These are phyloP conservation scores for Riparia riparia DNA, from an alignment of 2,113 vertebrate genomes.

Conservation along the genomic window DNA sequence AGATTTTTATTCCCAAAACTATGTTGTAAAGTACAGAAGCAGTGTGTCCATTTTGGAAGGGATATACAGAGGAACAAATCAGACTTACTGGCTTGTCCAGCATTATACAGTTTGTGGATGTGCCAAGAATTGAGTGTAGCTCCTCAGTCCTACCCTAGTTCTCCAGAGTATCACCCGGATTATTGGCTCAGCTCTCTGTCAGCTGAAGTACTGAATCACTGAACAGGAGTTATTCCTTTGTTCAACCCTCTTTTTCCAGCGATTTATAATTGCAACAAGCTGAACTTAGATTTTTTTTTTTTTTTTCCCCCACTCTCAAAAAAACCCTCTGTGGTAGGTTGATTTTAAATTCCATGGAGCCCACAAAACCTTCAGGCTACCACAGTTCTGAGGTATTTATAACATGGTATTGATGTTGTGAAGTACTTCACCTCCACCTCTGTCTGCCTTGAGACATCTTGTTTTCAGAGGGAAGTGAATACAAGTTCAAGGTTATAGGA, in stretches of 20 bases:
- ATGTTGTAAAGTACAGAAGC: neutral
- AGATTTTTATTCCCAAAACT: slow-evolving; percentile 4
- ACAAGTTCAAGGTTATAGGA: slow-evolving; percentile 69
- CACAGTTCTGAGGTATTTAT: slow-evolving; percentile 61
- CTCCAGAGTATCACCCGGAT: slow-evolving; percentile 9
- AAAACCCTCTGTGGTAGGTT: neutral
- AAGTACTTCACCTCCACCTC: slow-evolving; percentile 64
- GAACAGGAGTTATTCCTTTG: slow-evolving; percentile 27
- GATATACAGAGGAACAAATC: slow-evolving; percentile 23
- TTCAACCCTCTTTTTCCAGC: slow-evolving; percentile 7
- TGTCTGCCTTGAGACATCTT: slow-evolving; percentile 68
- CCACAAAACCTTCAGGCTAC: slow-evolving; percentile 61
- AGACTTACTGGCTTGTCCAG: slow-evolving; percentile 5
- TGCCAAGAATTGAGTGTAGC: slow-evolving; percentile 19
- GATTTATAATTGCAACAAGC: slow-evolving; percentile 36
- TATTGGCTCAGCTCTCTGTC: neutral
- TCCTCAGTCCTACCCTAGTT: neutral
- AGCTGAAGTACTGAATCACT: slow-evolving; percentile 13
- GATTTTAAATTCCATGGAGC: slow-evolving; percentile 63
- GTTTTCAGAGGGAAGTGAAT: slow-evolving; percentile 68
- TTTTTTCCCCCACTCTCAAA: neutral
- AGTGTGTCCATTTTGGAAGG: slow-evolving; percentile 6
- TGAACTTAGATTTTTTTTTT: neutral
- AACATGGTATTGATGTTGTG: slow-evolving; percentile 69
- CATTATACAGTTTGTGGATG: slow-evolving; percentile 5